Evolutionary conservation across 2,113 vertebrate species (phyloP), one percentile per base, ranked within the genome.

Genomic region (Prunella himalayana): DNA sequence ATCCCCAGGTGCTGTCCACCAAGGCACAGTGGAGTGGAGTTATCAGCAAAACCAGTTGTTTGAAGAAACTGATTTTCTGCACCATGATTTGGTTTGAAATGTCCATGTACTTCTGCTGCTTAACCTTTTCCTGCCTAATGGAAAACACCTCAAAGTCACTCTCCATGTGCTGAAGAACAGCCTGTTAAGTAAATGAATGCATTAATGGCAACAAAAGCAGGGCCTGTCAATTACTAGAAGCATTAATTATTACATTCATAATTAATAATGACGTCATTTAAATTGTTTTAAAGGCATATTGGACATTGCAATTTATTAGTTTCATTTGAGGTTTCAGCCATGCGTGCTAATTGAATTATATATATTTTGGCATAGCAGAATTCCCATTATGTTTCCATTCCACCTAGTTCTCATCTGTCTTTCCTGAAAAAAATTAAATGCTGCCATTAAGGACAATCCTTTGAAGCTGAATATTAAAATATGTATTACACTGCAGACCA

Each of bases 231-330:
- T 97, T 97, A 94, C 81, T 86, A 63, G 69, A 90, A 92, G 75
- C 88, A 93, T 97, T 97, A 97, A 97, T 97, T 97, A 91, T 92
- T 95, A 66, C 17, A 81, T 96, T 97, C 92, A 96, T 96, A 91
- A 81, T 96, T 97, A 93, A 96, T 96, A 90, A 94, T 88, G 42
- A 80, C 23, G 25, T 95, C 1, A 51, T 94, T 97, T 95, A 95
- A 97, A 93, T 92, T 94, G 94, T 81, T 97, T 96, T 93, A 97
- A 95, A 97, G 72, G 49, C 88, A 81, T 95, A 95, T 83, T 97
- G 94, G 91, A 94, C 91, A 92, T 82, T 86, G 78, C 65, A 75
- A 96, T 86, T 95, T 95, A 97, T 96, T 97, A 97, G 94, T 95
- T 96, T 96, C 51, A 88, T 81, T 90, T 94, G 68, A 92, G 50